phyloP scores from a whole-genome alignment of 2,888 invertebrate genomes.

The Formica aserva region DNA sequence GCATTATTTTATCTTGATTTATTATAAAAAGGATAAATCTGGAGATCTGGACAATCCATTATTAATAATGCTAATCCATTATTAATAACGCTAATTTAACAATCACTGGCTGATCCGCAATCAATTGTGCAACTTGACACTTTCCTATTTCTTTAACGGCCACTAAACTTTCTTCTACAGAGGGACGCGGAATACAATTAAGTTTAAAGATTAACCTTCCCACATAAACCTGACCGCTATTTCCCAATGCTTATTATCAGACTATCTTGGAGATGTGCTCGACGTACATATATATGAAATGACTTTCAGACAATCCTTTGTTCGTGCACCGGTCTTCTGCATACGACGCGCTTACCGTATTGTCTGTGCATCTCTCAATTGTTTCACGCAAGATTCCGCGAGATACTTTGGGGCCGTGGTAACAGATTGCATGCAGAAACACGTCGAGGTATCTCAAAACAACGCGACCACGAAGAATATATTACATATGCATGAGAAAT shows the following conservation, averaged over 20 bases:
- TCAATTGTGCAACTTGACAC: slow-evolving; percentile 11
- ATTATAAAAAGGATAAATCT: neutral
- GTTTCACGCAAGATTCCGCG: slow-evolving; percentile 55
- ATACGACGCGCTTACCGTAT: slow-evolving; percentile 52
- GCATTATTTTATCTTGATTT: neutral
- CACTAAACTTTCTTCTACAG: neutral
- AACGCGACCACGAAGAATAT: neutral
- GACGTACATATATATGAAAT: neutral
- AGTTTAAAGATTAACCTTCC: slow-evolving; percentile 26
- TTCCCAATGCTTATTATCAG: slow-evolving; percentile 43
- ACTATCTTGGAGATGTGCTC: slow-evolving; percentile 26
- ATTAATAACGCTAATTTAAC: neutral
- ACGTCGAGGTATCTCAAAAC: slow-evolving; percentile 28
- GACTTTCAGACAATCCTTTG: slow-evolving; percentile 28
- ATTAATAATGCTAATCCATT: neutral
- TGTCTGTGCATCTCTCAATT: slow-evolving; percentile 60
- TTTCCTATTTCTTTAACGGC: neutral
- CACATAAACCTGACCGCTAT: slow-evolving; percentile 40
- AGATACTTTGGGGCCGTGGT: slow-evolving; percentile 66
- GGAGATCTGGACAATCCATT: neutral
- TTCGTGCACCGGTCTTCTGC: slow-evolving; percentile 35
- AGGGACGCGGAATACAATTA: slow-evolving; percentile 9
- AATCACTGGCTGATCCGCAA: neutral
- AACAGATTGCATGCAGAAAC: slow-evolving; percentile 52
- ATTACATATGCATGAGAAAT: slow-evolving; percentile 7